These are phyloP conservation scores for Pseudoips prasinana DNA, from an alignment of 2,888 invertebrate species.

Conservation along the genomic window DNA sequence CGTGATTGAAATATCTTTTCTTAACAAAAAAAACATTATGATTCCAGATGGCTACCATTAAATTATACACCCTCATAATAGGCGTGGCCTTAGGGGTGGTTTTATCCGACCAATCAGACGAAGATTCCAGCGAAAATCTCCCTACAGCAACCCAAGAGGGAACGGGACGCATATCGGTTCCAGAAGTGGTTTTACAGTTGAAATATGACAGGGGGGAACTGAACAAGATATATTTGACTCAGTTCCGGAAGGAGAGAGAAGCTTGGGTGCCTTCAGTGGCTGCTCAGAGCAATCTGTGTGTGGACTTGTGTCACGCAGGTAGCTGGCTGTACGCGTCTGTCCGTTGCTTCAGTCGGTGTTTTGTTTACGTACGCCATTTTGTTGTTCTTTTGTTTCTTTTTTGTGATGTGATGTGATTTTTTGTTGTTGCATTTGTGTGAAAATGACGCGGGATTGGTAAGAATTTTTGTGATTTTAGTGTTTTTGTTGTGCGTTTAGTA, in stretches of 20 bases:
- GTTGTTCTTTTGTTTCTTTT: conserved; percentile 22
- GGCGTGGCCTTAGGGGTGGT: conserved; percentile 55
- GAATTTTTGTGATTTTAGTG: conserved; percentile 7
- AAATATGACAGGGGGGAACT: conserved; percentile 72
- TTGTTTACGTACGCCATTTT: conserved; percentile 29
- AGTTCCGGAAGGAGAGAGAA: conserved; percentile 58
- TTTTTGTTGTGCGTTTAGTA: too few relatives aligned
- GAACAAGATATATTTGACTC: conserved; percentile 74
- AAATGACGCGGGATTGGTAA: too few relatives aligned
- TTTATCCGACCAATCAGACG: conserved; percentile 49
- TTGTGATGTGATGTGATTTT: conserved; percentile 21
- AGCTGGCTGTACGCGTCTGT: conserved; percentile 33
- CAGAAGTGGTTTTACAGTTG: conserved; percentile 71
- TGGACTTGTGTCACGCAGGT: conserved; percentile 79
- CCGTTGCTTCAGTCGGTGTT: conserved; percentile 19
- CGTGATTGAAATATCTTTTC: too few relatives aligned
- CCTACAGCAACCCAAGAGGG: conserved; percentile 45
- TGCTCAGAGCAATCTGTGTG: conserved; percentile 56
- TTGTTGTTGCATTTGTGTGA: conserved; percentile 13
- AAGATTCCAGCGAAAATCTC: conserved; percentile 28
- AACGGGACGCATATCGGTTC: conserved; percentile 54
- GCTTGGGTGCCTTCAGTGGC: conserved; percentile 58
- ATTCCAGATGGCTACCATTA: conserved; percentile 49
- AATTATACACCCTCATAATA: conserved; percentile 50
- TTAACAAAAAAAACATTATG: conserved; percentile 9